Conservation (phyloP, 2,113 vertebrate species). For the Halichoeres trimaculatus region DNA sequence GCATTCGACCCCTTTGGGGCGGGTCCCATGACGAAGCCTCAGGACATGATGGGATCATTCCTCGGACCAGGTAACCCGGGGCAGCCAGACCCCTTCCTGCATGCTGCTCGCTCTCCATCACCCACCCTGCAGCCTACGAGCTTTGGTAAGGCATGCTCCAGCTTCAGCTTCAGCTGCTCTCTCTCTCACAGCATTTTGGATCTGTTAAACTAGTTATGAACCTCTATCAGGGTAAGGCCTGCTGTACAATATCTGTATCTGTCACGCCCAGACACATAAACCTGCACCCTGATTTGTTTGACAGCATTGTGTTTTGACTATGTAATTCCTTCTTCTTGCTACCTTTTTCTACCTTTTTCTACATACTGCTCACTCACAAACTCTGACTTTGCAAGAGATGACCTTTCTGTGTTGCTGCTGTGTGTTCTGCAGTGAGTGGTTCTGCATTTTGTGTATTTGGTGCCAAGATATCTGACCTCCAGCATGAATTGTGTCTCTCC, state of each 20-base stretch:
- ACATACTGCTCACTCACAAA: background rate
- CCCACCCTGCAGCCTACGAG: slow-evolving; percentile 86
- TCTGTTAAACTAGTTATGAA: background rate
- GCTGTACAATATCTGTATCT: slow-evolving; percentile 5
- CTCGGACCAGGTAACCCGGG: slow-evolving; percentile 87
- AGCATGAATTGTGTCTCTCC: background rate
- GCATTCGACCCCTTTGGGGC: slow-evolving; percentile 92
- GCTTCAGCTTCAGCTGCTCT: slow-evolving; percentile 15
- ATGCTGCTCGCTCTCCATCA: slow-evolving; percentile 91
- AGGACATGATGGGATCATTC: slow-evolving; percentile 93
- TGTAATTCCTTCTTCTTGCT: background rate
- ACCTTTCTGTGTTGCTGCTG: background rate
- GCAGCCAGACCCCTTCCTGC: slow-evolving; percentile 90
- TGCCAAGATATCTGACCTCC: background rate
- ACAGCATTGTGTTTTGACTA: background rate
- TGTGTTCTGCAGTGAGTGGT: background rate
- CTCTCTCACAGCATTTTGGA: slow-evolving; percentile 13
- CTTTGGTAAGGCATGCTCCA: slow-evolving; percentile 85
- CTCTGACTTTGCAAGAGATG: background rate
- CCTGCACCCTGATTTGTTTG: background rate
- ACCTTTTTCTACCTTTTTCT: background rate
- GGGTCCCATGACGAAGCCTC: slow-evolving; percentile 87
- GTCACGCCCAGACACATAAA: background rate
- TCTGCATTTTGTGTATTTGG: slow-evolving; percentile 43
- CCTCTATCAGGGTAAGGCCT: slow-evolving; percentile 16